Percentiles rank a stretch among this genome's conserved stretches.
Conservation (phyloP, 2,113 vertebrate species). For the Coregonus clupeaformis region DNA sequence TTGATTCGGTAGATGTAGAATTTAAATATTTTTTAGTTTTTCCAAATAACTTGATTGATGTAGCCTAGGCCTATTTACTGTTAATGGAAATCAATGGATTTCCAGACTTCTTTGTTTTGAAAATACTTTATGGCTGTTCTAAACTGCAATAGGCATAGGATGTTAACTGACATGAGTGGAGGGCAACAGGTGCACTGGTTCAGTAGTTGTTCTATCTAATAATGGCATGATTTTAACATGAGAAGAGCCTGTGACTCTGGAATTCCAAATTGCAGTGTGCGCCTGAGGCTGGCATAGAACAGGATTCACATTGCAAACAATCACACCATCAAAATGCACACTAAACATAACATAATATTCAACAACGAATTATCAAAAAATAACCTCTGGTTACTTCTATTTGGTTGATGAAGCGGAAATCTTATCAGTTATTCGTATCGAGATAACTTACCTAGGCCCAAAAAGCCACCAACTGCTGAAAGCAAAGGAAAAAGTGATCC, state of each 20-base stretch:
- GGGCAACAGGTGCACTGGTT: background rate
- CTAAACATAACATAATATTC: conserved; percentile 10
- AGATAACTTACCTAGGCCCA: conserved; percentile 48
- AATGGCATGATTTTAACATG: background rate
- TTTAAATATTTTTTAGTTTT: background rate
- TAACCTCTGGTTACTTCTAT: no score
- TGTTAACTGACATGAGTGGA: no score
- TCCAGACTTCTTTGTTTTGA: background rate
- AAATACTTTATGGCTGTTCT: background rate
- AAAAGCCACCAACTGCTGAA: conserved; percentile 41
- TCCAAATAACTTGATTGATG: background rate
- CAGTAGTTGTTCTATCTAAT: background rate
- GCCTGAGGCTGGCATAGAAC: conserved; percentile 19
- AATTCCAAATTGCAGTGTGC: conserved; percentile 21
- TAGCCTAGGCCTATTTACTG: no score
- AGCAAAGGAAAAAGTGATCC: conserved; percentile 45
- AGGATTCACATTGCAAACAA: conserved; percentile 48
- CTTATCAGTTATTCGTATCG: no score
- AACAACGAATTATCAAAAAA: conserved; percentile 30
- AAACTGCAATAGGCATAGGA: no score
- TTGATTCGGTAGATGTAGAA: background rate
- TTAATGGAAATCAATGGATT: background rate
- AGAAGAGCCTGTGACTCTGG: conserved; percentile 7
- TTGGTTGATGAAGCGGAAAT: no score
- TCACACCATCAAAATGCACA: conserved; percentile 52